Percentiles rank a stretch among this genome's conserved stretches.
Evolutionary conservation across 2,113 vertebrate genomes (phyloP).

Genomic region (Cygnus buccinator): DNA sequence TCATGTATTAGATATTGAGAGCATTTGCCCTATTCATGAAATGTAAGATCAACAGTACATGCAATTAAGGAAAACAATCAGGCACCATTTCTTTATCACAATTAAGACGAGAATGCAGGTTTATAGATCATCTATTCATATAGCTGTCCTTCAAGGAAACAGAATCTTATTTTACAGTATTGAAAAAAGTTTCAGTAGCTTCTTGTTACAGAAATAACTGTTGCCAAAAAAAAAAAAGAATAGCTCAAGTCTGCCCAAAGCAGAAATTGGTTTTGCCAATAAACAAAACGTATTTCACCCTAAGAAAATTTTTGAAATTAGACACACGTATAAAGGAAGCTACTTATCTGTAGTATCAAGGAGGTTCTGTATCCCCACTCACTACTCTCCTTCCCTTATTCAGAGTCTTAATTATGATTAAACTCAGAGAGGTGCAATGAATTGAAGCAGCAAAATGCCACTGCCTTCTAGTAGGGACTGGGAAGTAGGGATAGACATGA

Average conservation of each 20-base stretch:
- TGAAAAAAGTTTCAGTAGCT: neutral
- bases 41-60: neutral
- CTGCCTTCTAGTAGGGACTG: neutral
- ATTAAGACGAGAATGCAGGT: neutral
- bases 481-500: neutral
- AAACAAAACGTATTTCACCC: neutral
- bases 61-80: neutral
- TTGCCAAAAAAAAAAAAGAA: too few species aligned
- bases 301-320: neutral
- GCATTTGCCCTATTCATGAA: neutral
- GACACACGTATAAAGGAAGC: neutral
- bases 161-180: neutral
- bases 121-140: neutral
- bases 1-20: neutral
- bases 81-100: neutral
- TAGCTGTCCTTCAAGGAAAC: neutral
- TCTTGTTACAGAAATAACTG: neutral
- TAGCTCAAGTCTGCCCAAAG: neutral
- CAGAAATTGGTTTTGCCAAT: neutral
- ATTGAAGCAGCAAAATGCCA: neutral
- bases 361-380: neutral
- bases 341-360: neutral
- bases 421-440: neutral
- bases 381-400: neutral
- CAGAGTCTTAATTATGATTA: neutral